Evolutionary conservation across 2,113 vertebrate genomes (phyloP).

Genomic region (Periophthalmodon schlosseri): DNA sequence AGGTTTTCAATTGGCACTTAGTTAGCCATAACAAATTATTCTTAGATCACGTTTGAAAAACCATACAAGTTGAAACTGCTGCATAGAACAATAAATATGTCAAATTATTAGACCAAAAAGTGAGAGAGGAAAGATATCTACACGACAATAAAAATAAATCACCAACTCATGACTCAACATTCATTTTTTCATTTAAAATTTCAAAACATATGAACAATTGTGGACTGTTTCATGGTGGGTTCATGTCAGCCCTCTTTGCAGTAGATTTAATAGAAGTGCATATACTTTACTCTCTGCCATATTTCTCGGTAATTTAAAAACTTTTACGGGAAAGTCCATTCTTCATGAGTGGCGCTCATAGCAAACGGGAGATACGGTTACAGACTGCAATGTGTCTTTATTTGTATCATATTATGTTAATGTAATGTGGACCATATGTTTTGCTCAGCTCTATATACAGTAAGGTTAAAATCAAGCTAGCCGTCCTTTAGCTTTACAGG

Average conservation of each 20-base stretch:
- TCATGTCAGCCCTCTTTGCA: constrained; percentile 30
- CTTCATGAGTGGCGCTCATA: constrained; percentile 27
- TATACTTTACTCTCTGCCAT: constrained; percentile 30
- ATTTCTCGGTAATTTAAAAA: constrained; percentile 31
- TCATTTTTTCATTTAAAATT: constrained; percentile 12
- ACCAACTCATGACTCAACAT: constrained; percentile 1
- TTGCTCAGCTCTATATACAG: constrained; percentile 16
- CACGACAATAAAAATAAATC: constrained; percentile 11
- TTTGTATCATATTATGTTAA: constrained; percentile 50
- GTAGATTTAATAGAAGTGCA: constrained; percentile 35
- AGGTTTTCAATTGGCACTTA: neutral
- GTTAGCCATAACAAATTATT: neutral
- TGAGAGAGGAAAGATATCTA: constrained; percentile 13
- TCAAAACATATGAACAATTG: constrained; percentile 12
- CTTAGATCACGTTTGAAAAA: neutral
- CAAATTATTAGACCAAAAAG: neutral
- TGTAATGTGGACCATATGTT: constrained; percentile 51
- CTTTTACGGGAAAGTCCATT: constrained; percentile 31
- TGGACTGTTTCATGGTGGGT: constrained; percentile 13
- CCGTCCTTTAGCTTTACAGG: constrained; percentile 1
- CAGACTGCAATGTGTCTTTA: constrained; percentile 47
- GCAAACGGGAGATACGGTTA: constrained; percentile 37
- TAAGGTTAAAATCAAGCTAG: constrained; percentile 15
- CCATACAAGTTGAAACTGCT: too few species aligned
- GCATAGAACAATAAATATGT: neutral